Evolutionary conservation across 64 coral and sea anemone species (phyloP), one percentile per base, ranked within the genome.

Genomic region (Stichodactyla mertensii): DNA sequence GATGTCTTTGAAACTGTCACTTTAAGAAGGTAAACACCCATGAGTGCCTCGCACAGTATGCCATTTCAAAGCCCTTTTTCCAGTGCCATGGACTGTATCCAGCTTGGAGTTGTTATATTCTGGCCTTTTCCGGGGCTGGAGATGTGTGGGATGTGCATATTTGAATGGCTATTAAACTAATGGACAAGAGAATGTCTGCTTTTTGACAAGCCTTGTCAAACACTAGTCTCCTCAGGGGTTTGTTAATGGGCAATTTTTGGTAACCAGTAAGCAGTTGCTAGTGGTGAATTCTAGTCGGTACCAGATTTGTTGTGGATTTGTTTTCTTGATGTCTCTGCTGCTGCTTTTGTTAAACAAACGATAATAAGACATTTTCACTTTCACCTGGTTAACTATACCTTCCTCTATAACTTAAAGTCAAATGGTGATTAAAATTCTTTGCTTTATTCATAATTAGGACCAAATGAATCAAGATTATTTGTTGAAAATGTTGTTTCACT

Each of bases 1-100:
- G 53, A 4, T 54, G 78, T 81, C 77, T 81, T 81, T 81, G 15
- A 15, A 53, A 55, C 78, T 81, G 78, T 81, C 78, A 81, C 26
- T 81, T 55, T 20, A 81, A 74, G 26, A 74, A 23, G 27, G 20
- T 26, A 74, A 74, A 74, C 24, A 74, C 22, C 64, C 7, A 26
- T 74, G 27, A 74, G 69, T 31, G 24, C 27, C 12, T 74, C 9
- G 23, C 27, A 74, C 23, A 74, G 36, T 10, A 74, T 36, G 6
- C 24, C 10, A 13, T 74, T 74, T 74, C 69, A 31, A 74, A 74
- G 24, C 24, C 2, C 24, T 14, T 31, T 58, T 74, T 10, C 24
- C 24, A 74, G 20, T 27, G 10, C 69, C 12, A 31, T 26, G 69
- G 24, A 74, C 69, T 74, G 23, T 74, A 36, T 31, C 10, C 69